Percentiles rank a stretch among this genome's conserved stretches.
Conservation (phyloP, 2,888 invertebrate genomes). For the Achlya flavicornis region DNA sequence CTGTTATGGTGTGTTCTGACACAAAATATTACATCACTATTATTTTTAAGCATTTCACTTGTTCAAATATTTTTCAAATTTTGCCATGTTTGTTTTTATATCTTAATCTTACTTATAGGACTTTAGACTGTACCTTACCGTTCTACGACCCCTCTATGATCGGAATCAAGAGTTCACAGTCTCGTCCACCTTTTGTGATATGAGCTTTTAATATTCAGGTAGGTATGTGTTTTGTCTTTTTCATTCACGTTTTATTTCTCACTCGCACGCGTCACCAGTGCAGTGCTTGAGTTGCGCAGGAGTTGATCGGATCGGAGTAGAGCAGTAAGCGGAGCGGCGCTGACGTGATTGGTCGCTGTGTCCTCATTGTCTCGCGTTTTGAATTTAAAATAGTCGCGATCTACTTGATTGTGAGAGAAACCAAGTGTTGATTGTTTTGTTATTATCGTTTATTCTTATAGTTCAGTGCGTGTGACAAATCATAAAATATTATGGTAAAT, state of each 20-base stretch:
- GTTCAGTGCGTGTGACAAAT: not conserved
- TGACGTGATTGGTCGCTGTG: conserved; percentile 71
- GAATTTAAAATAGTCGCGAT: conserved; percentile 72
- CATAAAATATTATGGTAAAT: conserved; percentile 43
- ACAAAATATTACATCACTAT: conserved; percentile 24
- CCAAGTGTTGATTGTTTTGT: conserved; percentile 58
- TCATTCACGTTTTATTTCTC: conserved; percentile 49
- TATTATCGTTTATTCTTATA: conserved; percentile 43
- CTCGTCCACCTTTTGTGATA: conserved; percentile 60
- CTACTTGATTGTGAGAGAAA: conserved; percentile 56
- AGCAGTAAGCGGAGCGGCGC: conserved; percentile 78
- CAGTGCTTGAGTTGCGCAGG: conserved; percentile 67
- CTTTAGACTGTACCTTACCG: conserved; percentile 19
- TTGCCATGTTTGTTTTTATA: not conserved
- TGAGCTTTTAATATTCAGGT: conserved; percentile 77
- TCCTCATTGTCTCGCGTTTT: conserved; percentile 52
- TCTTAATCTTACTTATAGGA: not conserved
- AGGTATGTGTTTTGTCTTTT: conserved; percentile 61
- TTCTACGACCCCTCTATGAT: conserved; percentile 42
- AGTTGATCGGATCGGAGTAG: conserved; percentile 68
- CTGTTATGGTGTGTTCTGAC: conserved; percentile 13
- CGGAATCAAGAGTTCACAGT: conserved; percentile 52
- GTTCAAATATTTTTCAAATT: conserved; percentile 26
- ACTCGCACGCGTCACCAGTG: conserved; percentile 54
- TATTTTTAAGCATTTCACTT: conserved; percentile 25